Evolutionary conservation across 2,888 invertebrate genomes (phyloP).

Genomic region (Acanthosepion esculentum): DNA sequence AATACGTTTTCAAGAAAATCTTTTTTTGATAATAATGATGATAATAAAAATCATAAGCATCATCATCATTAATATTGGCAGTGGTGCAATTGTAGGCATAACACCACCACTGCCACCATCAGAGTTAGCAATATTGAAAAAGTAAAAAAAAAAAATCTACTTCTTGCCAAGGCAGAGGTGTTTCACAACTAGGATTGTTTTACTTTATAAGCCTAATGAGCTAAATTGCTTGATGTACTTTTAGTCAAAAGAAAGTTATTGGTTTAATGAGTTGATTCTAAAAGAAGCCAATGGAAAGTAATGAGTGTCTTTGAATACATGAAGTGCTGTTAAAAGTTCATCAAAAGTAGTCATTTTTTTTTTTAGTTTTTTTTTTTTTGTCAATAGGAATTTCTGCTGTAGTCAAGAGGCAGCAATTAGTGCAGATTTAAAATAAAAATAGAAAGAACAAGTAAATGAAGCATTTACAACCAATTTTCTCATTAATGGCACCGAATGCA

Average conservation of each 20-base stretch:
- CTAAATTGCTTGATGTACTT: neutral
- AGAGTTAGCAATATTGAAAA: neutral
- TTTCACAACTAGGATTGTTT: neutral
- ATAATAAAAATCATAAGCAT: no score
- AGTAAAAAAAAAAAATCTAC: neutral
- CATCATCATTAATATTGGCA: no score
- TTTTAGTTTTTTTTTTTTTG: neutral
- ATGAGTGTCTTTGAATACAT: slow-evolving; percentile 4
- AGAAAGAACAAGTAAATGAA: neutral
- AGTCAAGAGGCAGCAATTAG: slow-evolving; percentile 2
- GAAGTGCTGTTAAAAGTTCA: neutral
- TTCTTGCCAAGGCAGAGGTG: neutral
- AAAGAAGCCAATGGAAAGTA: neutral
- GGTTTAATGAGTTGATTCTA: neutral
- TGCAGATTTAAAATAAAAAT: neutral
- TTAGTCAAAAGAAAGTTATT: neutral
- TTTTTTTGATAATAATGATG: no score
- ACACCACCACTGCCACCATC: neutral
- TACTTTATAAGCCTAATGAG: neutral
- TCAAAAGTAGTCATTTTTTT: slow-evolving; percentile 3
- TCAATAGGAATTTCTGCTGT: neutral
- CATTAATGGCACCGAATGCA: neutral
- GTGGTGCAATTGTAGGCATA: no score
- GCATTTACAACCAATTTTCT: neutral
- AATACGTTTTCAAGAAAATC: no score